Evolutionary conservation across 1,140 invertebrate genomes (phyloP).

Genomic region (Centruroides sculpturatus): DNA sequence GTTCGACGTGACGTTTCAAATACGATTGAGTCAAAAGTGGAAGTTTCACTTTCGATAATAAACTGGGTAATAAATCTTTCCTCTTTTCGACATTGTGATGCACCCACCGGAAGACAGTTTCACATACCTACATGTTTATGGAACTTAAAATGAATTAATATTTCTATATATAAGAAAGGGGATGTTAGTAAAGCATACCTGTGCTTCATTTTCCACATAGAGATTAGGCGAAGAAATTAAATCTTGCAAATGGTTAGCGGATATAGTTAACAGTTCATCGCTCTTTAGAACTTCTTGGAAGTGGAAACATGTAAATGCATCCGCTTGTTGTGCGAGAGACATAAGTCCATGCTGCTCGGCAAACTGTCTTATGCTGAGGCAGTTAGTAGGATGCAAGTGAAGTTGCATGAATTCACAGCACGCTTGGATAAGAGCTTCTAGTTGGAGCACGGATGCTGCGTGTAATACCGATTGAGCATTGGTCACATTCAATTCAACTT

Average conservation of each 20-base stretch:
- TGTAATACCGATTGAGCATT: slow-evolving; percentile 54
- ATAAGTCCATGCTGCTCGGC: slow-evolving; percentile 6
- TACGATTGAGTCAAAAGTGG: slow-evolving; percentile 26
- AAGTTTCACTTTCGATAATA: slow-evolving; percentile 27
- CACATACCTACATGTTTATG: slow-evolving; percentile 50
- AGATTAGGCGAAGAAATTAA: slow-evolving; percentile 14
- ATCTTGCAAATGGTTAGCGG: slow-evolving; percentile 14
- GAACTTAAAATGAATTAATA: background rate
- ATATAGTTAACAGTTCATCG: slow-evolving; percentile 62
- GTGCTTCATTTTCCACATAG: slow-evolving; percentile 15
- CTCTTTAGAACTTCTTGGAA: slow-evolving; percentile 48
- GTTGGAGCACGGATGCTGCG: slow-evolving; percentile 52
- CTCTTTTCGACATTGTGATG: slow-evolving; percentile 57
- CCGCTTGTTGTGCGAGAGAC: slow-evolving; percentile 1
- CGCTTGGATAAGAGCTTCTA: slow-evolving; percentile 47
- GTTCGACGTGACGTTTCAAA: slow-evolving; percentile 25
- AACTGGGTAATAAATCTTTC: slow-evolving; percentile 19
- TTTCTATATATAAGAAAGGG: background rate
- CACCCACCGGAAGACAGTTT: slow-evolving; percentile 78
- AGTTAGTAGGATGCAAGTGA: slow-evolving; percentile 52
- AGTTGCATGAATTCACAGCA: slow-evolving; percentile 47
- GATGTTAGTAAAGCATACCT: slow-evolving; percentile 6
- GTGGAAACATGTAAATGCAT: slow-evolving; percentile 1
- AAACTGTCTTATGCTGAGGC: slow-evolving; percentile 21
- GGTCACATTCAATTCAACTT: slow-evolving; percentile 42